phyloP scores from a whole-genome alignment of 2,113 vertebrate genomes.

The Pseudorasbora parva region DNA sequence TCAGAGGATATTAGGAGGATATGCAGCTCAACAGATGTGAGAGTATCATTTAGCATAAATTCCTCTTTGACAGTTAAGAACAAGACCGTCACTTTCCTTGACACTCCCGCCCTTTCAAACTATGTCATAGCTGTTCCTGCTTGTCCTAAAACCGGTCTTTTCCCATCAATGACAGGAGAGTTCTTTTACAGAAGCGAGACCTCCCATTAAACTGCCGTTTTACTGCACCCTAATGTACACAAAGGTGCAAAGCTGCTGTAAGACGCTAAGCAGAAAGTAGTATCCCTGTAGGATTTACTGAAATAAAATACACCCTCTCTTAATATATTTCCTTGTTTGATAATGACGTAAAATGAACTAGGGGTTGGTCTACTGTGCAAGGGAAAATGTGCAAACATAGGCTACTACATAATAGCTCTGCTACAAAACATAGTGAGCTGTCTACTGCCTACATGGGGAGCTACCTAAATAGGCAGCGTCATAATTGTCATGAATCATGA shows the following conservation, averaged over 20 bases:
- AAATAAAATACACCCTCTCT: constrained; percentile 22
- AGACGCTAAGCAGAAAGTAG: not conserved
- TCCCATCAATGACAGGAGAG: not conserved
- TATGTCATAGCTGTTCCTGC: constrained; percentile 18
- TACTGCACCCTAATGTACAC: constrained; percentile 29
- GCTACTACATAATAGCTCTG: not conserved
- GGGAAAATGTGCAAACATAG: not conserved
- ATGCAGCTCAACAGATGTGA: not conserved
- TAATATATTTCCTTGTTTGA: not conserved
- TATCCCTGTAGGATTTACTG: not conserved
- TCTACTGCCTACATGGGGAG: not conserved
- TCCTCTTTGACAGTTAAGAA: not conserved
- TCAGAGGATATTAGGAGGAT: not conserved
- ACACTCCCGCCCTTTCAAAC: not conserved
- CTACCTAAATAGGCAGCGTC: not conserved
- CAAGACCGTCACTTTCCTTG: not conserved
- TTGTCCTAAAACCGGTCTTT: constrained; percentile 27
- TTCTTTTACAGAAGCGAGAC: not conserved
- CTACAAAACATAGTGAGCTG: not conserved
- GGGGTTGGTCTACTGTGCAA: not conserved
- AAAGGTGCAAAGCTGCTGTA: not conserved
- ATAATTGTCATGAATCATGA: not conserved
- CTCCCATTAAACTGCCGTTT: not conserved
- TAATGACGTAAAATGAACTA: not conserved
- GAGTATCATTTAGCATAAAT: constrained; percentile 1